Conservation (phyloP, 35 echinoderm and acorn worm species). For the Hemicentrotus pulcherrimus region DNA sequence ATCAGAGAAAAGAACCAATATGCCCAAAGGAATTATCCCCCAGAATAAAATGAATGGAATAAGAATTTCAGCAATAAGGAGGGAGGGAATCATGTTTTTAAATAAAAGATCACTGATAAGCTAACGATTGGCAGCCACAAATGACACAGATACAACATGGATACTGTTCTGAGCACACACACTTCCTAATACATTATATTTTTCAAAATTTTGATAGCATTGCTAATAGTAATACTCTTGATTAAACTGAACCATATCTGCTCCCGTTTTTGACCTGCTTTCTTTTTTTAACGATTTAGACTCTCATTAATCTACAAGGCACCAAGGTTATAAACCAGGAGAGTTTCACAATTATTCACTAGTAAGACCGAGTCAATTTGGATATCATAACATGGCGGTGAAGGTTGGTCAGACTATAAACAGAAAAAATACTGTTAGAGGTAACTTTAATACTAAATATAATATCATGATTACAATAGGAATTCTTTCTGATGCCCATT, state of each 20-base stretch:
- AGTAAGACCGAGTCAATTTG: constrained; percentile 7
- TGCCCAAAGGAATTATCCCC: neutral
- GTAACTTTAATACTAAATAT: neutral
- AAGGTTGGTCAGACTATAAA: neutral
- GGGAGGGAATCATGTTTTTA: neutral
- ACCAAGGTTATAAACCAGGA: constrained; percentile 50
- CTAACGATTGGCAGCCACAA: neutral
- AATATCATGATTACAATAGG: neutral
- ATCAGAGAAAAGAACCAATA: neutral
- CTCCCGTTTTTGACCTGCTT: constrained; percentile 2
- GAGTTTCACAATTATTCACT: neutral
- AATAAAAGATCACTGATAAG: neutral
- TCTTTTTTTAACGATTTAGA: constrained; percentile 12
- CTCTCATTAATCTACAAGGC: constrained; percentile 47
- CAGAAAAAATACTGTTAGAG: neutral
- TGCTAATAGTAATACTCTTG: constrained; percentile 13
- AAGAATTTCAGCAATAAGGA: neutral
- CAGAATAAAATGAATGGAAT: neutral
- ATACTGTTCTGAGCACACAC: constrained; percentile 10
- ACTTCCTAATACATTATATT: neutral
- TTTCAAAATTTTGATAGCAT: neutral
- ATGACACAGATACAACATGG: neutral
- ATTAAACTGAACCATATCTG: constrained; percentile 6
- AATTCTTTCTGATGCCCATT: neutral
- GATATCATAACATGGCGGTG: neutral